Evolutionary conservation across 1,140 invertebrate species (phyloP).

Genomic region (Ceratosolen fusciceps): DNA sequence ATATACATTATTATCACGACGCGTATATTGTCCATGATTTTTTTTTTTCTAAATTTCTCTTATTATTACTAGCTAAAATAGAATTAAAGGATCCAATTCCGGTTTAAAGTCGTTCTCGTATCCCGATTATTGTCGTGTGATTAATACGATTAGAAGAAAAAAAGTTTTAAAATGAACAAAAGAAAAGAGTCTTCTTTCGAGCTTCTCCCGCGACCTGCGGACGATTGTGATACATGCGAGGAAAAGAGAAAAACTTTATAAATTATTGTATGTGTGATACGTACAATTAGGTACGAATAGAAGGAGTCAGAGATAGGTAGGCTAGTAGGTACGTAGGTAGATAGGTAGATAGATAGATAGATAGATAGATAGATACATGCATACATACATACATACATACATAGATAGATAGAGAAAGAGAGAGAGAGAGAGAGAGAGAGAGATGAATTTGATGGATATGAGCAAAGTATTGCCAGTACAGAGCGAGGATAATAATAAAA

Average conservation of each 20-base stretch:
- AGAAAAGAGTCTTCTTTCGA: constrained; percentile 39
- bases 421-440: constrained; percentile 25
- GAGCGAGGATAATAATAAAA: constrained; percentile 6
- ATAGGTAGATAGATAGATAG: constrained; percentile 31
- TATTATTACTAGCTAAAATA: constrained; percentile 19
- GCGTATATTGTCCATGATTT: background rate
- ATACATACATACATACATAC: no score
- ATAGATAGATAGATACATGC: constrained; percentile 29
- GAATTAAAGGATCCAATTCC: constrained; percentile 23
- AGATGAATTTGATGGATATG: constrained; percentile 21
- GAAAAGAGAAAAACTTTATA: constrained; percentile 34
- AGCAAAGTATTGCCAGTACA: constrained; percentile 28
- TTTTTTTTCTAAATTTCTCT: constrained; percentile 31
- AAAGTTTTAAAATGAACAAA: constrained; percentile 22
- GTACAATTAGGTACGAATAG: constrained; percentile 32
- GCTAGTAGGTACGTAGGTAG: no score
- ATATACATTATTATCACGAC: constrained; percentile 5
- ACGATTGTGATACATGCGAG: constrained; percentile 49
- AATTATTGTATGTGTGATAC: constrained; percentile 43
- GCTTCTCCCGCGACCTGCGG: constrained; percentile 36
- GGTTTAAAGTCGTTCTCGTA: constrained; percentile 14
- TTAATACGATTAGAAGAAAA: constrained; percentile 16
- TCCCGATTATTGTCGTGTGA: constrained; percentile 29
- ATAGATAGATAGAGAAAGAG: constrained; percentile 38
- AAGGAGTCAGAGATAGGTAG: constrained; percentile 34